These are phyloP conservation scores for Peromyscus eremicus DNA, from an alignment of 2,797 vertebrate genomes.

Conservation along the genomic window DNA sequence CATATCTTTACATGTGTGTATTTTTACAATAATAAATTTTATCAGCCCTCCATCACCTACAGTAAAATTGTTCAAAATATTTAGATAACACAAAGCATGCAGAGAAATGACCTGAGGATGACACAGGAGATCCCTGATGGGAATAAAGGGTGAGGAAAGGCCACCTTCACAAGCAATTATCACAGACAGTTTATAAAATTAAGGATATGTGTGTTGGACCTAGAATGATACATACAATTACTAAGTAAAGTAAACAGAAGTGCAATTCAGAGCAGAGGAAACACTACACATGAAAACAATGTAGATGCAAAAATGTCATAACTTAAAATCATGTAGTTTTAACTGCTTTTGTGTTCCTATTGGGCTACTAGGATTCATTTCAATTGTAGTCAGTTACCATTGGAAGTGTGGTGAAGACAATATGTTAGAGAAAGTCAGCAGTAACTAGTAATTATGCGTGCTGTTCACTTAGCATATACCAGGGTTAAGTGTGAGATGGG, in stretches of 20 bases:
- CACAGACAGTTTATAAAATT: not conserved
- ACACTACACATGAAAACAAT: not conserved
- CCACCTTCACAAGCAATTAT: not conserved
- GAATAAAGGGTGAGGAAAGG: not conserved
- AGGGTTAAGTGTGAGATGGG: not conserved
- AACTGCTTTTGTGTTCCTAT: not conserved
- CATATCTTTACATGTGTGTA: not conserved
- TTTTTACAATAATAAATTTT: not conserved
- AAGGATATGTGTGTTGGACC: not conserved
- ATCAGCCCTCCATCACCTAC: not conserved
- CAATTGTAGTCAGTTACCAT: not conserved
- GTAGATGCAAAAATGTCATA: not conserved
- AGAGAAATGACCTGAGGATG: not conserved
- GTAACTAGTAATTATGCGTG: not conserved
- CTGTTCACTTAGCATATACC: not conserved
- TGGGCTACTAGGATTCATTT: not conserved
- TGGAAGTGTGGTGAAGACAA: not conserved
- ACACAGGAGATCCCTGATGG: not conserved
- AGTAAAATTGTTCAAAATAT: not conserved
- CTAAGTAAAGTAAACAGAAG: not conserved
- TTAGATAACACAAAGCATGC: not conserved
- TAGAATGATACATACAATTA: not conserved
- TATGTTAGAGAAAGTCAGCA: not conserved
- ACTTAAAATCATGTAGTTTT: not conserved
- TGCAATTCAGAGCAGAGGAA: not conserved